Base-by-base conservation (phyloP, 2,797 vertebrate genomes). In the Taeniopygia guttata region DNA sequence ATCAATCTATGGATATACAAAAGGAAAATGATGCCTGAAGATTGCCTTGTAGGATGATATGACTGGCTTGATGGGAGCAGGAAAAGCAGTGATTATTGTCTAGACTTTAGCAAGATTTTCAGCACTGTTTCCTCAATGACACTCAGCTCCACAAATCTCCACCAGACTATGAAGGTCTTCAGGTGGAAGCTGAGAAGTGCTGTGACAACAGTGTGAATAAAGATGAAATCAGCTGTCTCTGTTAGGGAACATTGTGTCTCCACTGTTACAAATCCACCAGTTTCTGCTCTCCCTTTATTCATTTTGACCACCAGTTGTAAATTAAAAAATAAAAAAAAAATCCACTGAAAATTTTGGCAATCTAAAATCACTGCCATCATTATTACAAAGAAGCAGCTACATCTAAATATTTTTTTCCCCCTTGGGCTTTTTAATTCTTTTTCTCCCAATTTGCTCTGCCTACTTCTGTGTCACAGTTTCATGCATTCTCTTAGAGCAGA, bases 21-120 rank as follows among this genome's bases (percentile, higher is more conserved):
- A 68, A 25, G 23, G 8, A 5, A 72, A 86, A 42, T 0, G 0
- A 38, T 38, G 8, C 9, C 46, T 89, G 13, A 84, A 34, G 32
- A 25, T 23, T 68, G 19, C 13, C 30, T 54, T 78, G 76, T 54
- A 40, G 34, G 19, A 45, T 58, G 42, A 54, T 38, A n/a, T 46
- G 22, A 17, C 7, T 52, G 27, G 29, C 9, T 73, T 34, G 27
- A 52, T 51, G 32, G 21, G 29, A 34, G 32, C 27, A 13, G 9
- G 13, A 12, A 85, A 32, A 77, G 29, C 32, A 40, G 16, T 10
- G 34, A 16, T 32, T 18, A 4, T 7, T 34, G 3, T 76, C 38
- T 68, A 3, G 23, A 45, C 36, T 52, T 67, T 34, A 27, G 26
- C 46, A 78, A 46, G 27, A 40, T 3, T 80, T 80, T 42, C 38